Evolutionary conservation across 2,888 invertebrate species (phyloP).

Genomic region (Xestia c-nigrum): DNA sequence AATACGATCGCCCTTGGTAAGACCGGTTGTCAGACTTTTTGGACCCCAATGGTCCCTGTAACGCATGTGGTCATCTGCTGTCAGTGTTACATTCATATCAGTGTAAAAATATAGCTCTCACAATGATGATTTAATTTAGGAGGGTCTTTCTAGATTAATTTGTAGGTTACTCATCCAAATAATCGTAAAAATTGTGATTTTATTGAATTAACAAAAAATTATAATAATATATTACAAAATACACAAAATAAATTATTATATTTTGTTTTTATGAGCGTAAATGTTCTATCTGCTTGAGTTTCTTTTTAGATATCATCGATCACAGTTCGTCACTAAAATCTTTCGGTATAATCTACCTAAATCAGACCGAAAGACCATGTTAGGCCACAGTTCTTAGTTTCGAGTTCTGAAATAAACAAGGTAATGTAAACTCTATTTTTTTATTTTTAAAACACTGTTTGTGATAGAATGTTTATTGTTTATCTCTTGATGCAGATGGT

Average conservation of each 20-base stretch:
- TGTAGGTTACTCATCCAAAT: too few relatives aligned
- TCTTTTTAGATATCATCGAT: background rate
- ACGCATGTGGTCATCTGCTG: too few relatives aligned
- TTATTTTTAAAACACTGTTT: constrained; percentile 12
- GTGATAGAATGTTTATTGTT: background rate
- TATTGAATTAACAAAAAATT: too few relatives aligned
- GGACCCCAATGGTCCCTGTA: too few relatives aligned
- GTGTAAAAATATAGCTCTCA: background rate
- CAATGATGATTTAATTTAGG: too few relatives aligned
- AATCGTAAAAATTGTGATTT: too few relatives aligned
- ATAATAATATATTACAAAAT: too few relatives aligned
- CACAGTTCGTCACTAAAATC: background rate
- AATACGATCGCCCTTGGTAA: too few relatives aligned
- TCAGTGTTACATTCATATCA: too few relatives aligned
- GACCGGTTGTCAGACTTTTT: too few relatives aligned
- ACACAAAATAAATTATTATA: too few relatives aligned
- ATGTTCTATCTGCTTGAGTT: background rate
- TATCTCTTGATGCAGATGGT: background rate
- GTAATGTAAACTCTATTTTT: constrained; percentile 11
- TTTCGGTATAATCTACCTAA: background rate
- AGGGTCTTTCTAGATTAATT: too few relatives aligned
- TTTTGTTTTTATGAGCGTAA: background rate
- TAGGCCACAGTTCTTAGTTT: constrained; percentile 11
- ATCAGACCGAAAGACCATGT: background rate
- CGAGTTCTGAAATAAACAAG: background rate